A percentile compares a stretch with the other conserved stretches of the same genome.
Evolutionary conservation across 2,888 invertebrate genomes (phyloP).

Genomic region (Neoascia interrupta): DNA sequence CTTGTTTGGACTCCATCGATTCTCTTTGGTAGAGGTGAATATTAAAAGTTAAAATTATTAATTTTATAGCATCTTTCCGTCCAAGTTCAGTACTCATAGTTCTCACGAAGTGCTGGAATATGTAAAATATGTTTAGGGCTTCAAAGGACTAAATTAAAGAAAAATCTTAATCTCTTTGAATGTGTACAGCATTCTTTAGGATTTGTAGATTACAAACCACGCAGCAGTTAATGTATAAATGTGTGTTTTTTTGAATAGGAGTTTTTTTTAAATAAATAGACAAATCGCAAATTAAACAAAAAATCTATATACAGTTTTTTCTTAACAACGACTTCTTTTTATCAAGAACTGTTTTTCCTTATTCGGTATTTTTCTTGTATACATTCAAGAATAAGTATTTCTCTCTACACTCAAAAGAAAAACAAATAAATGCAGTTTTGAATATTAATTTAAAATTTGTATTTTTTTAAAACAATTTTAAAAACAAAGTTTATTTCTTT

Average conservation of each 20-base stretch:
- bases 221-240: neutral
- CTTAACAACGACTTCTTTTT: conserved; percentile 40
- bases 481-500: conserved; percentile 66
- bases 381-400: conserved; percentile 47
- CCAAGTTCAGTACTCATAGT: too few species aligned
- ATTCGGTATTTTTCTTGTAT: conserved; percentile 50
- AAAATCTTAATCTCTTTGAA: too few species aligned
- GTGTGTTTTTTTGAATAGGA: neutral
- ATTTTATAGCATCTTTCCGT: too few species aligned
- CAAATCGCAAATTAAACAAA: conserved; percentile 34
- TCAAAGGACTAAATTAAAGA: conserved; percentile 11
- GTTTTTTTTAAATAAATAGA: neutral
- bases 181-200: too few species aligned
- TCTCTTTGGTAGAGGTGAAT: neutral
- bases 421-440: conserved; percentile 64
- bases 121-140: too few species aligned
- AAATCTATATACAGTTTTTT: conserved; percentile 47
- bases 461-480: conserved; percentile 63
- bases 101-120: too few species aligned
- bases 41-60: too few species aligned
- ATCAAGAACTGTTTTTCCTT: conserved; percentile 58
- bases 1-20: neutral
- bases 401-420: conserved; percentile 34
- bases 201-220: conserved; percentile 23
- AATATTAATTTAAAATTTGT: conserved; percentile 45